A percentile compares a stretch with the other conserved stretches of the same genome.
Conservation (phyloP, 2,888 invertebrate genomes). For the Nezara viridula region DNA sequence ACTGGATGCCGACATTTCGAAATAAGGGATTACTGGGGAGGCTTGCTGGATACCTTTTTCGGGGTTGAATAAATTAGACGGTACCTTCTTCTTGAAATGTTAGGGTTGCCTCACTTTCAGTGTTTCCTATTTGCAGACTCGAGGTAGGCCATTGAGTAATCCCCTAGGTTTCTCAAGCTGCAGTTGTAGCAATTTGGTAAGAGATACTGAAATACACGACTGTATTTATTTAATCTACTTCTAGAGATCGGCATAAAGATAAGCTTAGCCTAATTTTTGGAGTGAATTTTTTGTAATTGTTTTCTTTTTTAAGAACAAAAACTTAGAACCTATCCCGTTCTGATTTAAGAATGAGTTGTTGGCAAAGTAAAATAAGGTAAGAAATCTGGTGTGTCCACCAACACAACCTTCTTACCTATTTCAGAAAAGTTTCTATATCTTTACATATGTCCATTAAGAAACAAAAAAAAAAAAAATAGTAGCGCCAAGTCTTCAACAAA, state of each 20-base stretch:
- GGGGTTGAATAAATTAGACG: conserved; percentile 26
- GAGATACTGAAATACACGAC: background rate
- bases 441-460: no score
- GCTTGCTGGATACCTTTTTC: background rate
- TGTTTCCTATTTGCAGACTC: background rate
- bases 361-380: no score
- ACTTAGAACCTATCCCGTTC: no score
- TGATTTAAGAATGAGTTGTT: no score
- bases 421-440: no score
- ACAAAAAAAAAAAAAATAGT: no score
- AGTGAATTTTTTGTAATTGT: background rate
- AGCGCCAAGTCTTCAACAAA: no score
- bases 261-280: background rate
- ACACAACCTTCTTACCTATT: no score
- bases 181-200: background rate
- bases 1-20: background rate
- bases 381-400: no score
- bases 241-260: background rate
- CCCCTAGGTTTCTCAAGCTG: background rate
- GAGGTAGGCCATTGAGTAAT: background rate
- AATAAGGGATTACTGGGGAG: background rate
- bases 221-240: background rate
- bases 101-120: background rate
- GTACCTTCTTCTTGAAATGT: background rate
- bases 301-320: background rate